phyloP scores from a whole-genome alignment of 2,888 invertebrate species.

The Notodonta ziczac region DNA sequence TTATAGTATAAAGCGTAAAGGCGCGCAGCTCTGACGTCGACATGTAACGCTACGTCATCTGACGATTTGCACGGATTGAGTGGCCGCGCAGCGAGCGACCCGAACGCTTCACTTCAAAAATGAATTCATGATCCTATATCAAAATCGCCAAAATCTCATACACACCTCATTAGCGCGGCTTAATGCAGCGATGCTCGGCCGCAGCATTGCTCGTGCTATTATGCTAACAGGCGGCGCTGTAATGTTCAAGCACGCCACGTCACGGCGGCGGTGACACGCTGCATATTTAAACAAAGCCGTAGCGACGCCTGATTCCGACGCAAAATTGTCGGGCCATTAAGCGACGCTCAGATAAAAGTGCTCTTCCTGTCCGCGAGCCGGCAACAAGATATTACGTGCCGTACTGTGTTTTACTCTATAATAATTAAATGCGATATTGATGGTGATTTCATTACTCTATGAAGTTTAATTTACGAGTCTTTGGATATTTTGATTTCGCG shows the following conservation, averaged over 20 bases:
- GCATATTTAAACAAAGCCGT: slow-evolving; percentile 68
- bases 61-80: too few relatives aligned
- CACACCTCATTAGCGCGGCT: slow-evolving; percentile 68
- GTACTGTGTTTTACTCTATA: slow-evolving; percentile 29
- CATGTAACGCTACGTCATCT: too few relatives aligned
- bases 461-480: too few relatives aligned
- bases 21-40: too few relatives aligned
- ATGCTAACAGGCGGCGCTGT: slow-evolving; percentile 76
- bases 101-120: too few relatives aligned
- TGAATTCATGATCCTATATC: too few relatives aligned
- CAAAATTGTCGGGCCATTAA: slow-evolving; percentile 43
- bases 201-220: slow-evolving; percentile 75
- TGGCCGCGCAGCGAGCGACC: too few relatives aligned
- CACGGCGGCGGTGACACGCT: slow-evolving; percentile 69
- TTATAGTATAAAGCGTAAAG: too few relatives aligned
- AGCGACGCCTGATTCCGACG: slow-evolving; percentile 39
- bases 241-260: slow-evolving; percentile 76
- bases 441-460: background rate
- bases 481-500: too few relatives aligned
- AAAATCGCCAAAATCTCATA: slow-evolving; percentile 37
- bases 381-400: slow-evolving; percentile 28
- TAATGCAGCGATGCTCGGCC: slow-evolving; percentile 61
- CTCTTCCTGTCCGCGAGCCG: slow-evolving; percentile 14
- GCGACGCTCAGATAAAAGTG: slow-evolving; percentile 41
- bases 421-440: slow-evolving; percentile 30